Evolutionary conservation across 2,888 invertebrate species (phyloP).

Genomic region (Buathra laborator): DNA sequence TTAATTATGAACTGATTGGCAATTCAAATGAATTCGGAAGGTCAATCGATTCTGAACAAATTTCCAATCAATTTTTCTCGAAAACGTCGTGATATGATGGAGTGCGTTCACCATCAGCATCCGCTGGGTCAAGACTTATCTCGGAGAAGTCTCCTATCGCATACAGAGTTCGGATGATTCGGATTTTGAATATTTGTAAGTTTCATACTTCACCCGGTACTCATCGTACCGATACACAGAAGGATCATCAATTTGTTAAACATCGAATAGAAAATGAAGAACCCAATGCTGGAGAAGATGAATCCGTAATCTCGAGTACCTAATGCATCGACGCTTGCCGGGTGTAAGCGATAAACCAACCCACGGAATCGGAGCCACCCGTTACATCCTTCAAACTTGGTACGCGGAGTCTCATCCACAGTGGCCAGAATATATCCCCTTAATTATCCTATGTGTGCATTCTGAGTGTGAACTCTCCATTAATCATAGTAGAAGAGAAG

Average conservation of each 20-base stretch:
- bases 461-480: constrained; percentile 85
- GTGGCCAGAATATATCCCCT: constrained; percentile 85
- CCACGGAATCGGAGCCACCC: constrained; percentile 76
- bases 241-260: background rate
- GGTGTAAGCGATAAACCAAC: constrained; percentile 19
- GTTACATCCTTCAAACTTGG: constrained; percentile 82
- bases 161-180: too few species aligned
- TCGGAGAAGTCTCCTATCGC: too few species aligned
- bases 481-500: constrained; percentile 84
- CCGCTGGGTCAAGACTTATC: too few species aligned
- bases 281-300: background rate
- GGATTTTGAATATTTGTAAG: background rate
- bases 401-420: constrained; percentile 78
- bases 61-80: background rate
- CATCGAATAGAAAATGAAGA: background rate
- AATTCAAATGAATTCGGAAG: background rate
- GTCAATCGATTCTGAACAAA: background rate
- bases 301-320: background rate
- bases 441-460: constrained; percentile 85
- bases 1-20: background rate
- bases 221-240: background rate
- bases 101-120: background rate
- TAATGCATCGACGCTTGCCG: background rate
- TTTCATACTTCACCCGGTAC: background rate
- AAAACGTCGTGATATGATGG: background rate